Conservation (phyloP, 2,797 vertebrate species). For the Notolepis coatsorum region DNA sequence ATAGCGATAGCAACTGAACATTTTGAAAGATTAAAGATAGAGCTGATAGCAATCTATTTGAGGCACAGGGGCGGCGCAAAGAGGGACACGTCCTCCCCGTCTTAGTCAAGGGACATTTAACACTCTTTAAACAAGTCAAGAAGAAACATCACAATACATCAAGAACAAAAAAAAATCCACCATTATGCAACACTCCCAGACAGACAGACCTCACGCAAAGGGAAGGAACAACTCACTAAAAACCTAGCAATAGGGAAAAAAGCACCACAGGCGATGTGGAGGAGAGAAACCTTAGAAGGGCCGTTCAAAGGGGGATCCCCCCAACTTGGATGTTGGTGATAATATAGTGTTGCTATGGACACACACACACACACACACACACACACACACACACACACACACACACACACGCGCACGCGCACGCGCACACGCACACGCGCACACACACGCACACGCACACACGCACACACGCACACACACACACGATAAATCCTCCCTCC, state of each 20-base stretch:
- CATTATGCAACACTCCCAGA: conserved; percentile 16
- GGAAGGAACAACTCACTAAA: too few relatives aligned
- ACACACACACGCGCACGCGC: neutral
- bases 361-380: neutral
- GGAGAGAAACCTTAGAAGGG: conserved; percentile 4
- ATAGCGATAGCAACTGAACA: too few relatives aligned
- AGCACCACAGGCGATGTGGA: conserved; percentile 54
- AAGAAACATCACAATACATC: too few relatives aligned
- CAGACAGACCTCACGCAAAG: conserved; percentile 33
- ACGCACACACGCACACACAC: conserved; percentile 17
- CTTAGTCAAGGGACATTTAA: too few relatives aligned
- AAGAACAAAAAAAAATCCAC: too few relatives aligned
- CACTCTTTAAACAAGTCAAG: too few relatives aligned
- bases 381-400: neutral
- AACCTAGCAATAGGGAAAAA: conserved; percentile 66
- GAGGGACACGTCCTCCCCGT: too few relatives aligned
- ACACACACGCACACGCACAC: conserved; percentile 27
- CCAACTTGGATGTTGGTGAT: conserved; percentile 43
- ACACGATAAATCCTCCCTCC: too few relatives aligned
- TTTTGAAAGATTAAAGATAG: too few relatives aligned
- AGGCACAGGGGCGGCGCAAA: too few relatives aligned
- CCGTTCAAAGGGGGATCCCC: too few relatives aligned
- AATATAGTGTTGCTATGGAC: neutral
- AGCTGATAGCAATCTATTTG: too few relatives aligned
- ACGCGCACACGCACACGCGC: conserved; percentile 49